Base-by-base conservation (phyloP, 2,888 invertebrate genomes). In the Prionchulus punctatus region DNA sequence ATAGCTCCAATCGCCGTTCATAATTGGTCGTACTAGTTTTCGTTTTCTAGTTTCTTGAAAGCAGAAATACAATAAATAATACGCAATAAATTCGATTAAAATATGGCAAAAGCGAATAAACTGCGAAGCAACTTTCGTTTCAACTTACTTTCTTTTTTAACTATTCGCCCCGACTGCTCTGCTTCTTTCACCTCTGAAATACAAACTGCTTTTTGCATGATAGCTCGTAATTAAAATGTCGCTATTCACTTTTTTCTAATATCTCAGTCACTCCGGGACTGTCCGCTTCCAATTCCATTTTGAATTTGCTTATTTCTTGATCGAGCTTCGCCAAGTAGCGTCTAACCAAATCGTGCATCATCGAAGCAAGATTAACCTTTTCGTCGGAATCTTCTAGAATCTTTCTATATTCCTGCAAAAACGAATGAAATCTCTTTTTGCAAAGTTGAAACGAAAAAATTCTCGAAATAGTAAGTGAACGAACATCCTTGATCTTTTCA, bases 231-330 rank as follows among this genome's bases (percentile, higher is more conserved):
- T 36, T 36, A 7, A 36, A 36, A 36, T 18, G 21, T 30, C 7
- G 25, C 25, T 7, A 43, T 57, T 52, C 48, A 67, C 67, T 59
- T 57, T 63, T 63, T 48, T 68, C 68, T 47, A 96, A 73, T 52
- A 88, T 78, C 75, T 94, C 94, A 0, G 96, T 96, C 55, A 94
- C 91, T 1, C 96, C 96, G 65, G 92, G 88, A 77, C 94, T 90
- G 73, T 98, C 98, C 1, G 96, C 96, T 75, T 98, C 98, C 58
- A 98, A 74, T 75, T 98, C 98, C 80, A 92, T 88, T 75, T 96
- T 96, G 73, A 98, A 98, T 73, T 98, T 96, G 64, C 88, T 85
- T 54, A 94, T 75, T 72, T 98, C 98, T 72, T 79, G 79, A 76
- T 85, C 88, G 55, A 98, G 76, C 71, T 87, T 81, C 59, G 90